phyloP scores from a whole-genome alignment of 1,140 invertebrate genomes.

The Leptopilina boulardi region DNA sequence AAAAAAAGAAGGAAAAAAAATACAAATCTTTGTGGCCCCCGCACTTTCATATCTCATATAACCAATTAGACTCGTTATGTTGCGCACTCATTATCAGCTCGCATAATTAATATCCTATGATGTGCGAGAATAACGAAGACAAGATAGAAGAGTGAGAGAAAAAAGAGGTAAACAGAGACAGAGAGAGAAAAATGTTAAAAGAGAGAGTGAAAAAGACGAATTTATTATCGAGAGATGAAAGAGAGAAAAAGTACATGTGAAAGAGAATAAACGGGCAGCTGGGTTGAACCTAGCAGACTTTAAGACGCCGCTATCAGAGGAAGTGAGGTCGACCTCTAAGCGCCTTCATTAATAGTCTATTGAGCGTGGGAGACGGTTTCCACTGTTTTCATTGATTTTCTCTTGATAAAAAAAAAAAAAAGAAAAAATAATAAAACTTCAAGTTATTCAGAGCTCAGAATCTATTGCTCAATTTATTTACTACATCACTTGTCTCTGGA shows the following conservation, averaged over 20 bases:
- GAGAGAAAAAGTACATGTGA: conserved; percentile 35
- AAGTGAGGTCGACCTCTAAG: conserved; percentile 71
- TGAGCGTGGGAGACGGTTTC: conserved; percentile 23
- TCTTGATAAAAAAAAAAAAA: neutral
- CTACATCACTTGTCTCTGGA: conserved; percentile 6
- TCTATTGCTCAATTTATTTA: conserved; percentile 24
- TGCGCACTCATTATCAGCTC: conserved; percentile 53
- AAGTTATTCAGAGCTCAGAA: conserved; percentile 14
- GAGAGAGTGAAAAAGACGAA: neutral
- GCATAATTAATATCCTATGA: conserved; percentile 57
- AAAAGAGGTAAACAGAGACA: conserved; percentile 37
- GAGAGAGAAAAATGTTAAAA: too few relatives aligned
- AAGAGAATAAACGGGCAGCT: conserved; percentile 43
- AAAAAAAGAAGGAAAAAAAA: conserved; percentile 41
- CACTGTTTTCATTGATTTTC: conserved; percentile 26
- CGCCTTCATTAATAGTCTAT: conserved; percentile 39
- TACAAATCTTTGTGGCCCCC: neutral
- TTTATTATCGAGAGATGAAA: neutral
- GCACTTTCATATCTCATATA: conserved; percentile 39
- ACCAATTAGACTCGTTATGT: conserved; percentile 55
- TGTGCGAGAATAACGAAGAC: conserved; percentile 44
- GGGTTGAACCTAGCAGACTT: conserved; percentile 43
- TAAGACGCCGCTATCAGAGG: conserved; percentile 69
- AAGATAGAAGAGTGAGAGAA: conserved; percentile 41
- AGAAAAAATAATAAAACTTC: neutral